Evolutionary conservation across 2,797 vertebrate species (phyloP).

Genomic region (Vespertilio murinus): DNA sequence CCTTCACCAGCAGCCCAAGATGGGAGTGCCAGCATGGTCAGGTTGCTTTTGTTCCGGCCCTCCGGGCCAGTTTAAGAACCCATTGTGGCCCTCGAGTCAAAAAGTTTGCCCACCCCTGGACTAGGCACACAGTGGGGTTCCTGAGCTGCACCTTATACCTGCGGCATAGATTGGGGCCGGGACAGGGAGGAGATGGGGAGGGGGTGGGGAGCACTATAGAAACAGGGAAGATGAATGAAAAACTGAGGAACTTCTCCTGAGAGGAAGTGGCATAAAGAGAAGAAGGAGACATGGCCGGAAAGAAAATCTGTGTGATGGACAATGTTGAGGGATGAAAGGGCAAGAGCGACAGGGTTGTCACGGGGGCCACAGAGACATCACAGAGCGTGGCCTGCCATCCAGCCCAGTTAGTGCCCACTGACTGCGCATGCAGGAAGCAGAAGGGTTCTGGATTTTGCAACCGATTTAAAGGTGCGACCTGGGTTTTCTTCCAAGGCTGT

Average conservation of each 20-base stretch:
- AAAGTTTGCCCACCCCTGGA: too few species aligned
- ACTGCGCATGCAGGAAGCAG: background rate
- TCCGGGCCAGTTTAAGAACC: too few species aligned
- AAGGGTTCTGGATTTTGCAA: background rate
- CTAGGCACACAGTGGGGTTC: background rate
- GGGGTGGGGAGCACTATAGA: fast-evolving
- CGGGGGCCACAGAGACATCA: background rate
- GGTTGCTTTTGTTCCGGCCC: too few species aligned
- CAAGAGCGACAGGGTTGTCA: background rate
- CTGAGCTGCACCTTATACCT: background rate
- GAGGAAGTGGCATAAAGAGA: background rate
- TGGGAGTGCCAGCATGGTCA: too few species aligned
- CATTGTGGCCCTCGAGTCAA: too few species aligned
- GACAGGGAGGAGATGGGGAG: fast-evolving
- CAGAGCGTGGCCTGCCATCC: background rate
- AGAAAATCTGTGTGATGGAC: background rate
- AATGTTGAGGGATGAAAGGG: background rate
- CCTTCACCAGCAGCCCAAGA: too few species aligned
- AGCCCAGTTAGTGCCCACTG: background rate
- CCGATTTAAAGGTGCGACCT: background rate
- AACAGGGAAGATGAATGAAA: background rate
- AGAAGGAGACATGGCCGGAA: background rate
- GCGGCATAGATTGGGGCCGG: background rate
- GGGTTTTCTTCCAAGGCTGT: background rate
- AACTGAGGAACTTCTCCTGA: background rate